phyloP scores from a whole-genome alignment of 2,797 vertebrate species.

The Lagocephalus sceleratus region DNA sequence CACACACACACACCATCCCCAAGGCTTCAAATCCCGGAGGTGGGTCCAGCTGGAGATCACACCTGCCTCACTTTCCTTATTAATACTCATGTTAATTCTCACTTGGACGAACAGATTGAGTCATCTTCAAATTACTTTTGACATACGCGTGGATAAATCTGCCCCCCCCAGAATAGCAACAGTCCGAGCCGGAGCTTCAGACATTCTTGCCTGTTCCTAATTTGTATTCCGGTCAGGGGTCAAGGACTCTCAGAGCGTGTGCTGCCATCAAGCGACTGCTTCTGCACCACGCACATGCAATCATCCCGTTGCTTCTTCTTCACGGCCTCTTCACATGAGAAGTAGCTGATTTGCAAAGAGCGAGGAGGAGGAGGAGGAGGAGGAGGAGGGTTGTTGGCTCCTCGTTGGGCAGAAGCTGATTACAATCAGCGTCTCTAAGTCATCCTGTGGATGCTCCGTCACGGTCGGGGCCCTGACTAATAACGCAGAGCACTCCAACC shows the following conservation, averaged over 20 bases:
- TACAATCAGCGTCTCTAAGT: conserved; percentile 48
- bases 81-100: conserved; percentile 46
- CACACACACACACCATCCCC: too few relatives aligned
- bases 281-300: conserved; percentile 26
- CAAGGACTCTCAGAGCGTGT: conserved; percentile 37
- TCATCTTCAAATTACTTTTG: conserved; percentile 25
- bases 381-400: too few relatives aligned
- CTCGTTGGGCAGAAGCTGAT: conserved; percentile 34
- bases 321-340: conserved; percentile 32
- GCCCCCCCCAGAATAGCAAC: neutral
- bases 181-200: conserved; percentile 7
- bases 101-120: conserved; percentile 23
- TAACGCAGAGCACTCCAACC: too few relatives aligned
- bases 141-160: conserved; percentile 5
- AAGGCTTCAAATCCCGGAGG: conserved; percentile 42
- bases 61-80: conserved; percentile 48
- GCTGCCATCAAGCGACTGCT: conserved; percentile 26
- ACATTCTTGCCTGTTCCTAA: conserved; percentile 27
- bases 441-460: conserved; percentile 26
- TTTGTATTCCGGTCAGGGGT: conserved; percentile 59
- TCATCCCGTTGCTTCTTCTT: conserved; percentile 24
- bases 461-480: conserved; percentile 14
- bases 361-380: conserved; percentile 11
- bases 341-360: conserved; percentile 40
- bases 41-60: conserved; percentile 54